Evolutionary conservation across 2,888 invertebrate genomes (phyloP).

Genomic region (Monoplex corrugatus): DNA sequence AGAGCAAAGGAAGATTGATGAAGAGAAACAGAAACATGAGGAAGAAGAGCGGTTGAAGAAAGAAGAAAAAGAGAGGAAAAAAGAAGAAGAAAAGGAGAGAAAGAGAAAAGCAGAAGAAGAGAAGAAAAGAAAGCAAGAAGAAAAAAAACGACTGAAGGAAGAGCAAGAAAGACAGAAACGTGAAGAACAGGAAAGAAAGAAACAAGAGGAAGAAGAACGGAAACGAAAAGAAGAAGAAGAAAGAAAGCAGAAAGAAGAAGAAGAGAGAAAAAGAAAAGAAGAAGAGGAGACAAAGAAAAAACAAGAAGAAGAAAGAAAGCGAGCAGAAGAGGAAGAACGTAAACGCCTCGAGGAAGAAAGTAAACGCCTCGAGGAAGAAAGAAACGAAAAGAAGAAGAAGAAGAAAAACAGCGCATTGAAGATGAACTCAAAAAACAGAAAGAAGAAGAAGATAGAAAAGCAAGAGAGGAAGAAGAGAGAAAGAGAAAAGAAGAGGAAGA

Average conservation of each 20-base stretch:
- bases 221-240: slow-evolving; percentile 7
- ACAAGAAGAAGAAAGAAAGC: slow-evolving; percentile 51
- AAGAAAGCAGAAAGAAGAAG: slow-evolving; percentile 36
- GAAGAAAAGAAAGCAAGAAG: neutral
- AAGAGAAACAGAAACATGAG: neutral
- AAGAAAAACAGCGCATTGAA: neutral
- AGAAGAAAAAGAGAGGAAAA: slow-evolving; percentile 52
- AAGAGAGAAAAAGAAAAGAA: neutral
- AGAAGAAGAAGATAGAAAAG: slow-evolving; percentile 2
- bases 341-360: neutral
- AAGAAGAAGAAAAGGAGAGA: neutral
- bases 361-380: neutral
- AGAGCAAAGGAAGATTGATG: neutral
- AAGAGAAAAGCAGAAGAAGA: neutral
- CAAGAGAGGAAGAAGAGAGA: slow-evolving; percentile 5
- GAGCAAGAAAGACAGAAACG: neutral
- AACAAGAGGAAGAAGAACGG: slow-evolving; percentile 9
- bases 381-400: slow-evolving; percentile 22
- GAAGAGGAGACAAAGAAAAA: slow-evolving; percentile 53
- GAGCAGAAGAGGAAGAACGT: slow-evolving; percentile 21
- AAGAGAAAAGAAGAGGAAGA: slow-evolving; percentile 33
- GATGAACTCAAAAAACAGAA: neutral
- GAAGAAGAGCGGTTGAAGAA: slow-evolving; percentile 54
- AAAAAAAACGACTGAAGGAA: neutral
- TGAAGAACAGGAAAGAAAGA: neutral